Evolutionary conservation across 2,797 vertebrate genomes (phyloP).

Genomic region (Semotilus atromaculatus): DNA sequence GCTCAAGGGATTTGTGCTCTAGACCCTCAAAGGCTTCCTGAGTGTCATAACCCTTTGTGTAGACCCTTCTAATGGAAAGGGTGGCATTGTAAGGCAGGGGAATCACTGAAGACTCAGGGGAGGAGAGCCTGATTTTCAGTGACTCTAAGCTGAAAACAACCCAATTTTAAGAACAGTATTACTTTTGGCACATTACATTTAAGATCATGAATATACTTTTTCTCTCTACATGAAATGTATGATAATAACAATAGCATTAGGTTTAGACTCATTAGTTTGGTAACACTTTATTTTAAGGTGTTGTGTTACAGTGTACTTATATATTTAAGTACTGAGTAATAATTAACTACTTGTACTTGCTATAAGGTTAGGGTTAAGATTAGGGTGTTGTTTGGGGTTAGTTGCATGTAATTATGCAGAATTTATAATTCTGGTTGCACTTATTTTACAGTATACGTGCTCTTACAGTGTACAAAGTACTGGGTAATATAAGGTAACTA

Average conservation of each 20-base stretch:
- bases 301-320: too few relatives aligned
- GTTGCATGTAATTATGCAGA: too few relatives aligned
- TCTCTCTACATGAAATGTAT: background rate
- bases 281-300: too few relatives aligned
- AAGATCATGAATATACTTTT: background rate
- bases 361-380: too few relatives aligned
- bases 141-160: slow-evolving; percentile 8
- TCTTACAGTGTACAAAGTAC: too few relatives aligned
- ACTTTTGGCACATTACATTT: background rate
- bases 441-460: too few relatives aligned
- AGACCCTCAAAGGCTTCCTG: slow-evolving; percentile 48
- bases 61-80: slow-evolving; percentile 45
- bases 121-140: background rate
- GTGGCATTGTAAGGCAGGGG: slow-evolving; percentile 11
- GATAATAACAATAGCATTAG: background rate
- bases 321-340: too few relatives aligned
- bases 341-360: too few relatives aligned
- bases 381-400: too few relatives aligned
- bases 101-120: slow-evolving; percentile 37
- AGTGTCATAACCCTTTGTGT: slow-evolving; percentile 73
- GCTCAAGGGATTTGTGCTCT: slow-evolving; percentile 75
- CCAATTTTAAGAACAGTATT: slow-evolving; percentile 7
- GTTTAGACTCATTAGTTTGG: background rate
- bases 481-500: too few relatives aligned
- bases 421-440: too few relatives aligned